These are phyloP conservation scores for Heterotilapia buettikoferi DNA, from an alignment of 2,113 vertebrate genomes.

Conservation along the genomic window DNA sequence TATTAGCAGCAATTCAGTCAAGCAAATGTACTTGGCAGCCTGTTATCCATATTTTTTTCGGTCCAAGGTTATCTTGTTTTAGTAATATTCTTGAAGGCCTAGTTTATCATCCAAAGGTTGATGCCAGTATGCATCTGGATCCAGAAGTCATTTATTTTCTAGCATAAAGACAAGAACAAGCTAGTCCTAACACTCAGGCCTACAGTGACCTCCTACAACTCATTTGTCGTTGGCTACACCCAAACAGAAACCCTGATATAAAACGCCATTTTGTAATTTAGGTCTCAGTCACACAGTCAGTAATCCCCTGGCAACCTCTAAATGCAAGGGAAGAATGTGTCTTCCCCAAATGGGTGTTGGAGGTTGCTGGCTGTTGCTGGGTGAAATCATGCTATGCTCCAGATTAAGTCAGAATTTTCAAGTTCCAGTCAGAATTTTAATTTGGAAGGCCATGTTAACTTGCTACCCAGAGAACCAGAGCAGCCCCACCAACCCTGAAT, in stretches of 20 bases:
- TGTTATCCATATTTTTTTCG: neutral
- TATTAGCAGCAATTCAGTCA: neutral
- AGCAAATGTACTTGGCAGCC: neutral
- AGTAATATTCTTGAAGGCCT: neutral
- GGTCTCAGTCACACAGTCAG: neutral
- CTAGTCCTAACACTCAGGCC: neutral
- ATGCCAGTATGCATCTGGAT: neutral
- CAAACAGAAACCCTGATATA: neutral
- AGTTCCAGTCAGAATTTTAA: neutral
- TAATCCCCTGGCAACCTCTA: neutral
- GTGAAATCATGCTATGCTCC: neutral
- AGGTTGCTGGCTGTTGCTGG: neutral
- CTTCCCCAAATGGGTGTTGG: neutral
- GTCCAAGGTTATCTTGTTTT: neutral
- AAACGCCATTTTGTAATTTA: neutral
- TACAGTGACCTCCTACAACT: neutral
- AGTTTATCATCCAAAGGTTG: neutral
- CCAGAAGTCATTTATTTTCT: neutral
- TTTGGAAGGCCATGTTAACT: neutral
- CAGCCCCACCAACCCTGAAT: neutral
- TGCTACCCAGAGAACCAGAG: neutral
- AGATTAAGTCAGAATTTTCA: neutral
- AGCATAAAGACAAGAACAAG: neutral
- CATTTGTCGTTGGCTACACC: neutral
- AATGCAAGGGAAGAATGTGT: neutral